phyloP scores from a whole-genome alignment of 1,140 invertebrate genomes.

The Thaumatotibia leucotreta region DNA sequence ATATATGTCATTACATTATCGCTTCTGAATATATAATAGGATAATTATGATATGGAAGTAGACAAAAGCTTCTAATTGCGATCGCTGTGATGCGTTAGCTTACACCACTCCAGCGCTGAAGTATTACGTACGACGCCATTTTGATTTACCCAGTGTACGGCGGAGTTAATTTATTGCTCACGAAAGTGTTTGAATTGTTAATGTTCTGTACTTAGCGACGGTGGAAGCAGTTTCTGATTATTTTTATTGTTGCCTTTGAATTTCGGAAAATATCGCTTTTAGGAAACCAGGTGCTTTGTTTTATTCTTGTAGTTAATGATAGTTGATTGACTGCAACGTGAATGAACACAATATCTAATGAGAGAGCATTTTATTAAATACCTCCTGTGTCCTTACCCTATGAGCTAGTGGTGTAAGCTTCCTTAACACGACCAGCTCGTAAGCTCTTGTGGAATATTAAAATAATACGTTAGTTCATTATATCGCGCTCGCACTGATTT shows the following conservation, averaged over 20 bases:
- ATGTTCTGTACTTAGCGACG: conserved; percentile 49
- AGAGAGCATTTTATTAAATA: neutral
- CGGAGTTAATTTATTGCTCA: conserved; percentile 63
- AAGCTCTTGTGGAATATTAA: too few species aligned
- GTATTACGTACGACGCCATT: conserved; percentile 60
- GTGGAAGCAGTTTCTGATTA: conserved; percentile 19
- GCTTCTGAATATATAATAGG: too few species aligned
- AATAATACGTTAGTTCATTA: too few species aligned
- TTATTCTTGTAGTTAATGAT: neutral
- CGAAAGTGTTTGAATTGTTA: conserved; percentile 71
- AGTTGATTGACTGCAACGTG: neutral
- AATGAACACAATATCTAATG: neutral
- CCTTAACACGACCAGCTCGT: too few species aligned
- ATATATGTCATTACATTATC: too few species aligned
- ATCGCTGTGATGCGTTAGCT: conserved; percentile 19
- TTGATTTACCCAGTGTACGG: conserved; percentile 59
- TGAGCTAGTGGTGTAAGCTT: too few species aligned
- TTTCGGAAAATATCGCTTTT: neutral
- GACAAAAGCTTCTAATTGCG: neutral
- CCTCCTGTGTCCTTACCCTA: too few species aligned
- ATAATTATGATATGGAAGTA: too few species aligned
- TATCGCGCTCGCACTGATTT: too few species aligned
- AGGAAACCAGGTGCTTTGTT: neutral
- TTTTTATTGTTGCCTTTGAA: conserved; percentile 11
- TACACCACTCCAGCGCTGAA: conserved; percentile 33